Evolutionary conservation across 2,888 invertebrate species (phyloP).

Genomic region (Drosophila neoperkinsi): DNA sequence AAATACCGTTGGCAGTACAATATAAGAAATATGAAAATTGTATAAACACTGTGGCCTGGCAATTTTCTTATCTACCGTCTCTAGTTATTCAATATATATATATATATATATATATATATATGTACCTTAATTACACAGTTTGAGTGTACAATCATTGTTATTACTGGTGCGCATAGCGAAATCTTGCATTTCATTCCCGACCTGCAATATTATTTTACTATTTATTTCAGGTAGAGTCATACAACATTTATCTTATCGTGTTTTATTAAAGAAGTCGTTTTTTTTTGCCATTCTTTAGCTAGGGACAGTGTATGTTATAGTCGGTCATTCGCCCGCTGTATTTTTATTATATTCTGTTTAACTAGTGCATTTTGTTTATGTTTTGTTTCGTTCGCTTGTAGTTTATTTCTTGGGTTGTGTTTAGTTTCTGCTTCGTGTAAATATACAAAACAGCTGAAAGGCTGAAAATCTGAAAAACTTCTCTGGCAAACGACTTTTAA

Average conservation of each 20-base stretch:
- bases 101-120: not conserved
- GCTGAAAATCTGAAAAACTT: constrained; percentile 32
- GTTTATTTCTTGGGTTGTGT: constrained; percentile 47
- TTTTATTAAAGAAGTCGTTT: not conserved
- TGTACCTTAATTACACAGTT: not conserved
- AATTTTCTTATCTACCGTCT: not conserved
- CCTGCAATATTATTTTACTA: not conserved
- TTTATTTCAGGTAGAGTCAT: not conserved
- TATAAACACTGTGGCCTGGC: not conserved
- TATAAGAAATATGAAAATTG: not conserved
- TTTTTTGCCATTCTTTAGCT: not conserved
- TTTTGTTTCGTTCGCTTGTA: constrained; percentile 56
- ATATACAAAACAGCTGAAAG: constrained; percentile 58
- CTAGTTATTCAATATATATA: not conserved
- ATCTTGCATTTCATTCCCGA: not conserved
- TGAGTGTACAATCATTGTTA: not conserved
- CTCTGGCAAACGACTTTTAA: constrained; percentile 39
- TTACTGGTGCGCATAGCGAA: not conserved
- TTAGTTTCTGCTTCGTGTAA: constrained; percentile 64
- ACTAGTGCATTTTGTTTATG: constrained; percentile 62
- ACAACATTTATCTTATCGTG: not conserved
- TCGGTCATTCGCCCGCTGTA: not conserved
- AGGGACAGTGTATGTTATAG: constrained; percentile 5
- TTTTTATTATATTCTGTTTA: constrained; percentile 25
- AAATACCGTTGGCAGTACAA: constrained; percentile 1